Conservation (phyloP, 2,113 vertebrate genomes). For the Phainopepla nitens region DNA sequence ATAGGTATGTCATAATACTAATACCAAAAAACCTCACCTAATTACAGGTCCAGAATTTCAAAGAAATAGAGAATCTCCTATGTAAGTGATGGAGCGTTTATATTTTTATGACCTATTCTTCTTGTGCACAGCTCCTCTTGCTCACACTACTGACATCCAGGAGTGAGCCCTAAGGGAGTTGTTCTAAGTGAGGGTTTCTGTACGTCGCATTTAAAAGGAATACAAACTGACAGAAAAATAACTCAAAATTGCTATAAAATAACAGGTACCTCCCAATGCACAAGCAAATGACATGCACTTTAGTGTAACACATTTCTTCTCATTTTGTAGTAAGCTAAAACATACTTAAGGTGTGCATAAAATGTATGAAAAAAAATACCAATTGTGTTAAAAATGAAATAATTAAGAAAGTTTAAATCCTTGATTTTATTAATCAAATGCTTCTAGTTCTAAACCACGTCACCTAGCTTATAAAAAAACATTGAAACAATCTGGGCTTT, state of each 20-base stretch:
- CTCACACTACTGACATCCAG: conserved; percentile 57
- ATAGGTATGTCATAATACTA: neutral
- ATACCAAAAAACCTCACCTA: neutral
- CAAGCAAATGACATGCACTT: conserved; percentile 78
- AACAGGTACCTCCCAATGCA: conserved; percentile 76
- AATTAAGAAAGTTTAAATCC: conserved; percentile 62
- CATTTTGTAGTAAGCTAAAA: conserved; percentile 75
- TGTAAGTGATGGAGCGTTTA: conserved; percentile 62
- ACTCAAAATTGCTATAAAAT: conserved; percentile 82
- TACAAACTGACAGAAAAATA: conserved; percentile 85
- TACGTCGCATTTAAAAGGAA: conserved; percentile 71
- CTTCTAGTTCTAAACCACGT: conserved; percentile 57
- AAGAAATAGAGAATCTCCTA: conserved; percentile 28
- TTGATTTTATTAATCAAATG: conserved; percentile 66
- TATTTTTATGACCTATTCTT: conserved; percentile 63
- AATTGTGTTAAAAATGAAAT: conserved; percentile 69
- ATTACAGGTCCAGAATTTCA: conserved; percentile 13
- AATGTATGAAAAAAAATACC: conserved; percentile 69
- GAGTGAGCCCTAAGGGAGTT: conserved; percentile 68
- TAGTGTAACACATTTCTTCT: conserved; percentile 77
- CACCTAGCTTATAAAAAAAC: neutral
- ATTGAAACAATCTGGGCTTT: neutral
- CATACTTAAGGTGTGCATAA: conserved; percentile 68
- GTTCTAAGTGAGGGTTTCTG: conserved; percentile 73
- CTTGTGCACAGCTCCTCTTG: conserved; percentile 34